phyloP scores from a whole-genome alignment of 2,113 vertebrate genomes.

The Microtus richardsoni region DNA sequence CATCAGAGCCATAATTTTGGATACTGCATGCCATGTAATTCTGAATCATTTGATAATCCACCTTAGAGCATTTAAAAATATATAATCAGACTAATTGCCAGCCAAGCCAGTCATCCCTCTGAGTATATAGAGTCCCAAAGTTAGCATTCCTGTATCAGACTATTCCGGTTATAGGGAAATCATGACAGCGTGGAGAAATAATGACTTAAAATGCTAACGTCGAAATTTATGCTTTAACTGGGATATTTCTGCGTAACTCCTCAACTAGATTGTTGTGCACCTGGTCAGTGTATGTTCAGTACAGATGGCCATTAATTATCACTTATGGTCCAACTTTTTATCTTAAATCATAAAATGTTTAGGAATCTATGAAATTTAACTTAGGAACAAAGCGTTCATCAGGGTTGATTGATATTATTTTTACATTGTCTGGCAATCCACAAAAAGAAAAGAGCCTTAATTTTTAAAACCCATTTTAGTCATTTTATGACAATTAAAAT shows the following conservation, averaged over 20 bases:
- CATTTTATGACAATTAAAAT: slow-evolving; percentile 85
- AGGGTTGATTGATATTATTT: slow-evolving; percentile 83
- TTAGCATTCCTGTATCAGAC: slow-evolving; percentile 82
- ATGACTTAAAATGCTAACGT: slow-evolving; percentile 79
- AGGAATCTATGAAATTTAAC: slow-evolving; percentile 84
- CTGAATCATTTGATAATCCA: slow-evolving; percentile 90
- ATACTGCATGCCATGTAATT: slow-evolving; percentile 92
- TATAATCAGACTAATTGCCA: slow-evolving; percentile 87
- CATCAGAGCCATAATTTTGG: slow-evolving; percentile 92
- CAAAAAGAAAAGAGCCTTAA: slow-evolving; percentile 85
- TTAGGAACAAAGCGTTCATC: slow-evolving; percentile 82
- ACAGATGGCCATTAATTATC: slow-evolving; percentile 68
- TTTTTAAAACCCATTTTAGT: slow-evolving; percentile 83
- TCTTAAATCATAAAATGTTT: slow-evolving; percentile 78
- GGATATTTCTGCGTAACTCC: slow-evolving; percentile 72
- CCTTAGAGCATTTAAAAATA: slow-evolving; percentile 85
- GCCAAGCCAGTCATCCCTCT: slow-evolving; percentile 80
- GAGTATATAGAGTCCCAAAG: slow-evolving; percentile 83
- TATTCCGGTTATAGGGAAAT: slow-evolving; percentile 77
- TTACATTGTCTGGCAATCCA: slow-evolving; percentile 84
- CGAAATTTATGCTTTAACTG: slow-evolving; percentile 72
- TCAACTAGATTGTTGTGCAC: slow-evolving; percentile 70
- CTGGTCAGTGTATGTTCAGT: slow-evolving; percentile 69
- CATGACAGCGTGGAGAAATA: slow-evolving; percentile 81
- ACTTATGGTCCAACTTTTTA: slow-evolving; percentile 79